Percentiles rank a stretch among this genome's conserved stretches.
Evolutionary conservation across 2,797 vertebrate genomes (phyloP).

Genomic region (Morus bassanus): DNA sequence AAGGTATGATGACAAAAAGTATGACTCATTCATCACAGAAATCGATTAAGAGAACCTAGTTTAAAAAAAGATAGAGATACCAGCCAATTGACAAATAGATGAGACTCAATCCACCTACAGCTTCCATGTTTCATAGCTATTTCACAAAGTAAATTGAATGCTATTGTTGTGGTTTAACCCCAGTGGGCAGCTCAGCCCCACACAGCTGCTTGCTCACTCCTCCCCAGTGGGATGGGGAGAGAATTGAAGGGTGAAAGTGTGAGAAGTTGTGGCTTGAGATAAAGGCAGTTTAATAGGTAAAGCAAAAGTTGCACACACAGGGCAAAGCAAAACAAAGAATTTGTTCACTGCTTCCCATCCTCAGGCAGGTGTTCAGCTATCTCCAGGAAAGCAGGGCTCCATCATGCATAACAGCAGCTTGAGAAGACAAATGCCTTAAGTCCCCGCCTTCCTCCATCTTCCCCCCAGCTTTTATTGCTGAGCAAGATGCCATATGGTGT

Average conservation of each 20-base stretch:
- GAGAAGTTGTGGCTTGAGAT: no score
- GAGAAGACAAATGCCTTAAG: no score
- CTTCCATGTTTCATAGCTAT: not conserved
- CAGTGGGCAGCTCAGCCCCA: not conserved
- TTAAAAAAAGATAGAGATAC: not conserved
- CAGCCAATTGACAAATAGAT: not conserved
- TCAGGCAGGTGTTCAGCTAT: not conserved
- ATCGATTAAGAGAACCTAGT: not conserved
- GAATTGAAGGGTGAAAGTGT: not conserved
- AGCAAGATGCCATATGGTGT: not conserved
- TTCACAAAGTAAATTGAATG: not conserved
- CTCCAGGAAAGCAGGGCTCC: not conserved
- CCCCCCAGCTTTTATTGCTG: no score
- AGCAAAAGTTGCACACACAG: not conserved
- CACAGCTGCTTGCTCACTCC: accelerated
- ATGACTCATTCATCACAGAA: not conserved
- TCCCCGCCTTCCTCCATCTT: not conserved
- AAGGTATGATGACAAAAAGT: not conserved
- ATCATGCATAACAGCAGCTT: accelerated
- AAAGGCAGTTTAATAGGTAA: not conserved
- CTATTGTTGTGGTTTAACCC: not conserved
- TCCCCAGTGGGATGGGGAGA: not conserved
- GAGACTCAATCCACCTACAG: not conserved
- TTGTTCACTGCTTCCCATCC: not conserved
- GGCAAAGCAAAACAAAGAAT: not conserved